phyloP scores from a whole-genome alignment of 2,113 vertebrate genomes.

The Vulpes ferrilata region DNA sequence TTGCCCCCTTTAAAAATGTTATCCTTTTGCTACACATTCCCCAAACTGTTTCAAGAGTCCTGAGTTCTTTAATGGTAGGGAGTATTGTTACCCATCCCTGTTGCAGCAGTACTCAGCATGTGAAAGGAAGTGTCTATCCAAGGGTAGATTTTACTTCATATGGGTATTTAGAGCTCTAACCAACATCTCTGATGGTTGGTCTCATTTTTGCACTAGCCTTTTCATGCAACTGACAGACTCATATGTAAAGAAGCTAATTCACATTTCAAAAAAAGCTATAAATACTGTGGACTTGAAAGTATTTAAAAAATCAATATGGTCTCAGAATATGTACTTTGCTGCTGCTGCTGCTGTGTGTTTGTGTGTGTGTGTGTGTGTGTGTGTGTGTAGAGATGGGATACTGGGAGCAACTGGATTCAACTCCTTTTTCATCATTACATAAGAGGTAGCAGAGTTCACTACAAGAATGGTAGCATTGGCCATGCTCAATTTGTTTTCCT shows the following conservation, averaged over 20 bases:
- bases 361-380: rapidly evolving
- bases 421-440: not conserved
- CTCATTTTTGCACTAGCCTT: not conserved
- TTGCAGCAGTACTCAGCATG: not conserved
- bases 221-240: not conserved
- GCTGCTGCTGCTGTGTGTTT: no score
- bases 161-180: not conserved
- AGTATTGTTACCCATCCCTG: rapidly evolving
- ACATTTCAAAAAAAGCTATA: not conserved
- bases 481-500: not conserved
- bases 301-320: not conserved
- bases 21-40: not conserved
- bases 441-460: not conserved
- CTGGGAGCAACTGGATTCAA: not conserved
- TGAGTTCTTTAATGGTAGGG: not conserved
- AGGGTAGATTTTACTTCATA: not conserved
- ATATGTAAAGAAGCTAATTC: not conserved
- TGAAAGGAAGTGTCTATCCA: not conserved
- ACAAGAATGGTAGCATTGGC: no score
- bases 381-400: rapidly evolving
- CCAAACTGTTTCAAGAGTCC: not conserved
- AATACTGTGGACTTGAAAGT: not conserved
- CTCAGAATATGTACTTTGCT: not conserved
- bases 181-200: not conserved
- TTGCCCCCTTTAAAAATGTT: not conserved